phyloP scores from a whole-genome alignment of 2,888 invertebrate species.

The Cephus sareptanus region DNA sequence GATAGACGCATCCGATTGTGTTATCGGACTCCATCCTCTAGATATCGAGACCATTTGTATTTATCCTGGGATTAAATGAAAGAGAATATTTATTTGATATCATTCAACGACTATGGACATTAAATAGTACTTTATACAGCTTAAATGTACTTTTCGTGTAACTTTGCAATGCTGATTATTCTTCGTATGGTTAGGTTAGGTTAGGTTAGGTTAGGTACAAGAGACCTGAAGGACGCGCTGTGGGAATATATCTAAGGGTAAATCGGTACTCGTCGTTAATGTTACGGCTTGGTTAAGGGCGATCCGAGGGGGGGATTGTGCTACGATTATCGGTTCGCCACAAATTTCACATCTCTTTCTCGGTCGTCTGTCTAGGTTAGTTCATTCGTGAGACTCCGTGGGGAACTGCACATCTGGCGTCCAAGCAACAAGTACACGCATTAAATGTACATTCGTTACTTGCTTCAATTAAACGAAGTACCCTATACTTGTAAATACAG shows the following conservation, averaged over 20 bases:
- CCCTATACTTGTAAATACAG: conserved; percentile 10
- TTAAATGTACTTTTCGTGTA: neutral
- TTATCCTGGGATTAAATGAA: neutral
- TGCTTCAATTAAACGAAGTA: conserved; percentile 46
- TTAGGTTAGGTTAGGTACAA: neutral
- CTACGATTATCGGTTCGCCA: conserved; percentile 45
- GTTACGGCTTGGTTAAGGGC: neutral
- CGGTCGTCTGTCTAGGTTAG: conserved; percentile 10
- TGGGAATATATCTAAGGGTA: neutral
- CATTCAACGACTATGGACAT: neutral
- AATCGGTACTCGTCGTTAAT: neutral
- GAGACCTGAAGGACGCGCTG: neutral
- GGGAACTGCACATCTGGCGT: conserved; percentile 48
- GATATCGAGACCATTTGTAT: neutral
- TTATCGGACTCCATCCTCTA: neutral
- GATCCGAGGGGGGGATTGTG: conserved; percentile 27
- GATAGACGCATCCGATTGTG: neutral
- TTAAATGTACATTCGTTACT: conserved; percentile 41
- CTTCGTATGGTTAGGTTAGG: too few relatives aligned
- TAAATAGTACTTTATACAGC: neutral
- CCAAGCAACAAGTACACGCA: conserved; percentile 52
- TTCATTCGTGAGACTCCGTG: conserved; percentile 19
- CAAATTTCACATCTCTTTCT: conserved; percentile 29
- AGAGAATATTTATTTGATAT: neutral
- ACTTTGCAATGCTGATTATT: neutral